Conservation (phyloP, 1,140 invertebrate genomes). For the Triops cancriformis region DNA sequence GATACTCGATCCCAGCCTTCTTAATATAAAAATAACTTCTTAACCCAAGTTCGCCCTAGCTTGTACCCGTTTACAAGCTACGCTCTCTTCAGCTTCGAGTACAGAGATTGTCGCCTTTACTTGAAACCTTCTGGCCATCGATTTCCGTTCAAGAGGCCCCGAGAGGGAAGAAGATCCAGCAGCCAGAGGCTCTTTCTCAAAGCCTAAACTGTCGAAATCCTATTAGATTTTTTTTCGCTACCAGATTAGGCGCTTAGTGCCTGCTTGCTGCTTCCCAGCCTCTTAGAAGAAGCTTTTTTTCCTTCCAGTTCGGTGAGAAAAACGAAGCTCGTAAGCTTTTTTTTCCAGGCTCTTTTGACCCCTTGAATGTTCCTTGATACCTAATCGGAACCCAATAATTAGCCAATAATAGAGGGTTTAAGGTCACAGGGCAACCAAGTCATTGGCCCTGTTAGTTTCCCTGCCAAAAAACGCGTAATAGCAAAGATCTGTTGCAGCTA, state of each 20-base stretch:
- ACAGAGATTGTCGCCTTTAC: too few species aligned
- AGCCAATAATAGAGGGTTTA: not conserved
- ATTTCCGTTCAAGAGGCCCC: not conserved
- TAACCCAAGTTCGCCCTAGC: not conserved
- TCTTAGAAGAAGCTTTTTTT: not conserved
- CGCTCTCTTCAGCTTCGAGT: too few species aligned
- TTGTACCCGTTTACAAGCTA: not conserved
- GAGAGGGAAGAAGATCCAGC: not conserved
- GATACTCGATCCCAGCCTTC: not conserved
- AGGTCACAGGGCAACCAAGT: not conserved
- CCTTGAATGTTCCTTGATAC: not conserved
- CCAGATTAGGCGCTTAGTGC: not conserved
- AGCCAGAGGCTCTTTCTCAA: not conserved
- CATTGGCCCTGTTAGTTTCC: too few species aligned
- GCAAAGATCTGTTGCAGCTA: too few species aligned
- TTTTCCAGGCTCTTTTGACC: conserved; percentile 4
- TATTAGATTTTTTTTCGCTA: not conserved
- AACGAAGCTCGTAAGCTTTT: not conserved
- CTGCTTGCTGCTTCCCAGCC: not conserved
- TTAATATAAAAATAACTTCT: conserved; percentile 3
- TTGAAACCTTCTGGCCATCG: not conserved
- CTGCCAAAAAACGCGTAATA: too few species aligned
- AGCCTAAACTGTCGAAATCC: not conserved
- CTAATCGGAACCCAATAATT: not conserved
- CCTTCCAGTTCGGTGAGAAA: not conserved